phyloP scores from a whole-genome alignment of 2,113 vertebrate species.

The Thamnophis sirtalis region DNA sequence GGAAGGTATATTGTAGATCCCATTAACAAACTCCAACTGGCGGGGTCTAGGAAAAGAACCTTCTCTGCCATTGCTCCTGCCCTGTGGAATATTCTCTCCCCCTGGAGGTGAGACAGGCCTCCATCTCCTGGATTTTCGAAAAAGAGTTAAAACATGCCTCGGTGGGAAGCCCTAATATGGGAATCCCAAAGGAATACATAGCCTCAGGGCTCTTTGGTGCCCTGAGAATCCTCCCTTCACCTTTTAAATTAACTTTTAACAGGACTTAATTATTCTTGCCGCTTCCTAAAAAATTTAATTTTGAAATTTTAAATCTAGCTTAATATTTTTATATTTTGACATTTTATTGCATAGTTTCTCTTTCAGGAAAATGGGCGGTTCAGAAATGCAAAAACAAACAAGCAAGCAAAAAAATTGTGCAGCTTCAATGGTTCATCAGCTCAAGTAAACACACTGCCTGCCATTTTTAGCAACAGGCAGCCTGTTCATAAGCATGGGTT shows the following conservation, averaged over 20 bases:
- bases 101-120: neutral
- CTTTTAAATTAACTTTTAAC: neutral
- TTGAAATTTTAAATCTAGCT: neutral
- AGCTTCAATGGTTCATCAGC: neutral
- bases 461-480: neutral
- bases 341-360: neutral
- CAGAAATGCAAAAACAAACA: neutral
- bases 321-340: neutral
- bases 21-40: neutral
- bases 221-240: neutral
- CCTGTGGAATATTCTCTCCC: neutral
- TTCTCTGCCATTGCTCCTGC: neutral
- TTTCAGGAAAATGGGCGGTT: neutral
- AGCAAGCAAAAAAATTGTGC: neutral
- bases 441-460: neutral
- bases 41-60: neutral
- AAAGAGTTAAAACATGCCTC: neutral
- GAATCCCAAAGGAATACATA: neutral
- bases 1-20: neutral
- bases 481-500: neutral
- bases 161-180: neutral
- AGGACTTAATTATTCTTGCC: neutral
- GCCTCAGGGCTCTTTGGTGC: neutral
- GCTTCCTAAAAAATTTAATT: neutral
- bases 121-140: neutral